Base-by-base conservation (phyloP, 2,797 vertebrate genomes). In the Nannoperca obscura region DNA sequence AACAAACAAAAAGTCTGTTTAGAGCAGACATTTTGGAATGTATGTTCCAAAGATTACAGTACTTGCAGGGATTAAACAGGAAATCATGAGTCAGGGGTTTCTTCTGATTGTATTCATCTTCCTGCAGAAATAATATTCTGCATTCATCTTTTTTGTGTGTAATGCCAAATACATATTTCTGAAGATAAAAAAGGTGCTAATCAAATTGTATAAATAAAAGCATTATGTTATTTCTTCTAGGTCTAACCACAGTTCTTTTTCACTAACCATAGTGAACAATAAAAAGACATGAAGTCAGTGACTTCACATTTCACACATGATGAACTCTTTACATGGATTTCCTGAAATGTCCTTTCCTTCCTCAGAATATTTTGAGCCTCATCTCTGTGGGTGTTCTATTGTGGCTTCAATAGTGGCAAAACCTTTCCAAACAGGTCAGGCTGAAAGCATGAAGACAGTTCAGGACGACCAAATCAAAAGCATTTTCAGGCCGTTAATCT, bases 241-340 rank as follows among this genome's bases (percentile, higher is more conserved):
- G 73, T 74, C 54, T 67, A 59, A 76, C 6, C 24, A 30, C 53
- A 10, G 13, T 55, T 65, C 34, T 58, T 10, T 59, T 66, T 15
- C 19, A 55, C n/a, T 71, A 50, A 69, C 58, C 34, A 32, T 34
- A 36, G 27, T 5, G 10, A 59, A 76, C 61, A 59, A 74, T 49
- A 32, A 65, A 61, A 79, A 57, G 38, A 47, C 65, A 71, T 67
- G 36, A 20, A 69, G 53, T 14, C 34, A 11, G 62, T n/a, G 34
- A 32, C 71, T 81, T 78, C 71, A 47, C 57, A 65, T 82, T 86
- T 86, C 76, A 71, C 70, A 71, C 66, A 75, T 42, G 7, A 53
- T 14, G 32, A 78, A 71, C 38, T 82, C 55, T 5, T 9, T 17
- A 63, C 71, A 44, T 12, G 8, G 58, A 58, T 66, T 59, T 75